Percentiles rank a stretch among this genome's conserved stretches.
These are phyloP conservation scores for Scaeva pyrastri DNA, from an alignment of 2,888 invertebrate species.

Conservation along the genomic window DNA sequence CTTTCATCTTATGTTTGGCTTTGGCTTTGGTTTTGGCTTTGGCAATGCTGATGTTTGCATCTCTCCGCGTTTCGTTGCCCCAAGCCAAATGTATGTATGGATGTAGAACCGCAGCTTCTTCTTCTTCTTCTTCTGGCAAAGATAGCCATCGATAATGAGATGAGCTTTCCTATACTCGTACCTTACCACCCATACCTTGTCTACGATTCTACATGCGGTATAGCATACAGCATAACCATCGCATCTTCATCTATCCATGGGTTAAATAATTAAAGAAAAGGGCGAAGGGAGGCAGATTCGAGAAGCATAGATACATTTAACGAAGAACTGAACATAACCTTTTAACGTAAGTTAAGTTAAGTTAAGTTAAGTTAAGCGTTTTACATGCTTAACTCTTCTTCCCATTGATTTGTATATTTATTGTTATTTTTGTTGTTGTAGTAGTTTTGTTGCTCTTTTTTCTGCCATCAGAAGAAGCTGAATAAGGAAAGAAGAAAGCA, in stretches of 20 bases:
- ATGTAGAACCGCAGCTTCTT: constrained; percentile 35
- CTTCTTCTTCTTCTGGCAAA: constrained; percentile 42
- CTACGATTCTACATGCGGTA: too few species aligned
- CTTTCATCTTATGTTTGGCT: constrained; percentile 33
- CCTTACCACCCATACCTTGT: too few species aligned
- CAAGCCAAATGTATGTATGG: constrained; percentile 9
- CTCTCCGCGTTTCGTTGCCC: not conserved
- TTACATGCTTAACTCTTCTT: constrained; percentile 58
- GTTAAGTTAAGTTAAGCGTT: constrained; percentile 23
- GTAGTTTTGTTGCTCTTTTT: constrained; percentile 13
- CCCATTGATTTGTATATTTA: constrained; percentile 17
- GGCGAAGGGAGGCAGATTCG: not conserved
- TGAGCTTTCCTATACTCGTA: constrained; percentile 44
- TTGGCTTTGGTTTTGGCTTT: constrained; percentile 18
- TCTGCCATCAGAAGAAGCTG: constrained; percentile 53
- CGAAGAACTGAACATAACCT: constrained; percentile 51
- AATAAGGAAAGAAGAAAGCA: constrained; percentile 65
- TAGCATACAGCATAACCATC: constrained; percentile 8
- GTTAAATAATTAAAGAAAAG: constrained; percentile 51
- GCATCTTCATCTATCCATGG: constrained; percentile 34
- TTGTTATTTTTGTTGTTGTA: too few species aligned
- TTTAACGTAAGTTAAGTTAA: constrained; percentile 36
- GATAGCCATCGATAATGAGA: constrained; percentile 41
- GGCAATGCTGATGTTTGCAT: constrained; percentile 7
- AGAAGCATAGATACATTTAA: constrained; percentile 30